Evolutionary conservation across 2,113 vertebrate genomes (phyloP).

Genomic region (Oreotrochilus melanogaster): DNA sequence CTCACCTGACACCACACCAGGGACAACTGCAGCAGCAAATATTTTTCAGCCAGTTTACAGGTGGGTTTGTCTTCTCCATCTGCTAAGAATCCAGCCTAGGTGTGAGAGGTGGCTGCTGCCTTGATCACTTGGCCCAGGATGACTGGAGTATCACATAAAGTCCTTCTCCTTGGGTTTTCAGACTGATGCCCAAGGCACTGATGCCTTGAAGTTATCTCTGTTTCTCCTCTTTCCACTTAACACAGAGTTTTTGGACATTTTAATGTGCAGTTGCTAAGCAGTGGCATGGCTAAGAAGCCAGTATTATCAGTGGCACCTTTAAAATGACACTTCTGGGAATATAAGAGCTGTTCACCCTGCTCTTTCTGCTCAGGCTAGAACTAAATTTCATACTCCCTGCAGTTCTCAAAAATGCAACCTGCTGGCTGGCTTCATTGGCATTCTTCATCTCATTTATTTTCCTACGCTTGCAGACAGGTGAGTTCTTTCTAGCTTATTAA

Average conservation of each 20-base stretch:
- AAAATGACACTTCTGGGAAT: neutral
- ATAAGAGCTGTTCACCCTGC: neutral
- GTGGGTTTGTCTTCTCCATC: neutral
- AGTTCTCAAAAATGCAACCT: neutral
- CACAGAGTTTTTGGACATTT: neutral
- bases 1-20: neutral
- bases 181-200: neutral
- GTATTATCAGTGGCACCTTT: neutral
- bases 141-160: neutral
- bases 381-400: neutral
- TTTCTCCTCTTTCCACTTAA: neutral
- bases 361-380: neutral
- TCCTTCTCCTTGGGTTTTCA: neutral
- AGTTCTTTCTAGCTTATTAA: neutral
- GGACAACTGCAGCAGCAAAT: neutral
- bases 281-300: neutral
- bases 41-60: neutral
- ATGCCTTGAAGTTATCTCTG: neutral
- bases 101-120: neutral
- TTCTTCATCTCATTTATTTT: neutral
- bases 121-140: neutral
- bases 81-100: neutral
- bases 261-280: slow-evolving; percentile 43
- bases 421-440: neutral
- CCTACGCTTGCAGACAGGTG: neutral